Conservation (phyloP, 1,140 invertebrate species). For the Kradibia gibbosae region DNA sequence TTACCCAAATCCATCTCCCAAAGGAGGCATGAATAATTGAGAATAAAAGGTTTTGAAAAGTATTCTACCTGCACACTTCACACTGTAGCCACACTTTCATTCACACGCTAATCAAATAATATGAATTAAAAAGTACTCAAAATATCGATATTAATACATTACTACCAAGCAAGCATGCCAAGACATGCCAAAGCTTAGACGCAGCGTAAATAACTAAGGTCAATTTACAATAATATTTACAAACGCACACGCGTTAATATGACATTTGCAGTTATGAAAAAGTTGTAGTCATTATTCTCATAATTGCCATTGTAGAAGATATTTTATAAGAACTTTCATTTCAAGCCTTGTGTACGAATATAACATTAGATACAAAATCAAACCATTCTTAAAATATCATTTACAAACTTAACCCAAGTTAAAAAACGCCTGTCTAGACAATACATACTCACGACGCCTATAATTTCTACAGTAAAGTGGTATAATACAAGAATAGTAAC, state of each 20-base stretch:
- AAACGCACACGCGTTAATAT: too few relatives aligned
- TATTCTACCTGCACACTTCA: conserved; percentile 17
- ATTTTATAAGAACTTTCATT: background rate
- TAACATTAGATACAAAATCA: conserved; percentile 19
- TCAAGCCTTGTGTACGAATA: background rate
- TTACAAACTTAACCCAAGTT: conserved; percentile 5
- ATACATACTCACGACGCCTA: background rate
- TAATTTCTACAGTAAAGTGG: background rate
- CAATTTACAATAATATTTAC: too few relatives aligned
- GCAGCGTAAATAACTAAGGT: too few relatives aligned
- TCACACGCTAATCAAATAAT: conserved; percentile 30
- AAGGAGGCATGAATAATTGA: conserved; percentile 23
- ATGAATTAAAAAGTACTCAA: background rate
- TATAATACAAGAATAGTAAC: background rate
- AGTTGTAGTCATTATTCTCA: too few relatives aligned
- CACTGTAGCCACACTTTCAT: conserved; percentile 16
- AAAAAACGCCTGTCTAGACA: background rate
- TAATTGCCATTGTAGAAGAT: background rate
- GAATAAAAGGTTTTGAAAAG: conserved; percentile 22
- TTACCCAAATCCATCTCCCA: conserved; percentile 5
- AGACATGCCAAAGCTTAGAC: background rate
- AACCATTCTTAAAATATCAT: conserved; percentile 29
- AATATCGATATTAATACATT: background rate
- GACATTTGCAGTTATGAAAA: too few relatives aligned
- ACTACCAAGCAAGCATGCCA: background rate